A percentile compares a stretch with the other conserved stretches of the same genome.
Evolutionary conservation across 1,140 invertebrate genomes (phyloP).

Genomic region (Bombus cullumanus): DNA sequence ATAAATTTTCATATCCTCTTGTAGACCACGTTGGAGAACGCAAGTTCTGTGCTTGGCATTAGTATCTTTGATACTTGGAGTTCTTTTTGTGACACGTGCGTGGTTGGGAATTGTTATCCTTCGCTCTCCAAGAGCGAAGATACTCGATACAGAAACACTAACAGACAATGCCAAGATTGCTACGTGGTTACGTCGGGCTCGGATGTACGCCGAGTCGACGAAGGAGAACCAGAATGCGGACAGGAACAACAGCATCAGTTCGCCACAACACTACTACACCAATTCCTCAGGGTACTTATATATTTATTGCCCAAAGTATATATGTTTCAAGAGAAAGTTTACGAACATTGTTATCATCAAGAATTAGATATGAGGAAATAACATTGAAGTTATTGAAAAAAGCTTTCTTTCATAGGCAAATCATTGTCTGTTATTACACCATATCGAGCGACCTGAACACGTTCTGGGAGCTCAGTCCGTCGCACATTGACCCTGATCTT

Average conservation of each 20-base stretch:
- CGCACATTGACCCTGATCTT: constrained; percentile 86
- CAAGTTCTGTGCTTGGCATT: constrained; percentile 65
- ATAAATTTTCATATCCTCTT: constrained; percentile 5
- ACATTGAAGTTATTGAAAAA: background rate
- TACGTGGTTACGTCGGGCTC: constrained; percentile 74
- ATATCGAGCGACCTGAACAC: constrained; percentile 77
- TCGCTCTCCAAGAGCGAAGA: constrained; percentile 29
- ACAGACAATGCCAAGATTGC: constrained; percentile 71
- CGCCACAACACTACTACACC: constrained; percentile 41
- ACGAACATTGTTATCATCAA: background rate
- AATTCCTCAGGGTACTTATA: constrained; percentile 53
- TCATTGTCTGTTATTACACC: constrained; percentile 85
- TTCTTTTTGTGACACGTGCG: constrained; percentile 61
- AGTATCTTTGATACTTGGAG: constrained; percentile 59
- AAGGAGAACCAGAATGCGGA: constrained; percentile 74
- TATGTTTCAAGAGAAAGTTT: background rate
- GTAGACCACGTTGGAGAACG: constrained; percentile 69
- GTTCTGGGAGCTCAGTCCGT: constrained; percentile 81
- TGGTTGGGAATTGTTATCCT: constrained; percentile 66
- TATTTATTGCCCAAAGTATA: background rate
- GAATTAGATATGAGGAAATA: background rate
- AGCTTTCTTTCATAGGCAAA: constrained; percentile 51
- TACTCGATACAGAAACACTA: constrained; percentile 34
- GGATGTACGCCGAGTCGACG: constrained; percentile 75
- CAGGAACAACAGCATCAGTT: constrained; percentile 61